phyloP scores from a whole-genome alignment of 2,113 vertebrate genomes.

The Catharus minimus region DNA sequence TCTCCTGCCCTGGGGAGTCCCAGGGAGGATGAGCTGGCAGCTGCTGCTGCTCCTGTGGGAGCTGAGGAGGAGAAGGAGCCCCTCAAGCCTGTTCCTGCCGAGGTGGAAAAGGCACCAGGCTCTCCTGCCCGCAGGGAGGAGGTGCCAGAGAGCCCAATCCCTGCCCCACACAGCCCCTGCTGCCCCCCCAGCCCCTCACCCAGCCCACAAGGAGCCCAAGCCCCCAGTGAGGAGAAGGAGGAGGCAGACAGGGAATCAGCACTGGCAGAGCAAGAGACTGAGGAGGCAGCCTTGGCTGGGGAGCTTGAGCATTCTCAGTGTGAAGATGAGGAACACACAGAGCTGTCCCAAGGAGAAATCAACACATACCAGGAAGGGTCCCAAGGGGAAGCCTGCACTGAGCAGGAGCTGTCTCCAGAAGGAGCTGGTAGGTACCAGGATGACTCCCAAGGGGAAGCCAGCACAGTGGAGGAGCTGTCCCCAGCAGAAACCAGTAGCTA shows the following conservation, averaged over 20 bases:
- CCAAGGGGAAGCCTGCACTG: too few relatives aligned
- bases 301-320: background rate
- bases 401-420: too few relatives aligned
- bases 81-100: accelerated
- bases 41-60: accelerated
- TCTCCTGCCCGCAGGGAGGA: background rate
- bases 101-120: background rate
- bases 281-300: background rate
- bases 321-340: background rate
- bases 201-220: too few relatives aligned
- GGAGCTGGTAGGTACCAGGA: too few relatives aligned
- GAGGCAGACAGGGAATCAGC: background rate
- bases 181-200: too few relatives aligned
- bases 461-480: background rate
- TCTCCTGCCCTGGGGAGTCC: background rate
- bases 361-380: background rate
- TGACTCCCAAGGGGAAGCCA: too few relatives aligned
- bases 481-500: accelerated
- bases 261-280: too few relatives aligned
- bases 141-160: background rate
- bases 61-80: background rate
- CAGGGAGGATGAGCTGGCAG: accelerated
- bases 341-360: background rate
- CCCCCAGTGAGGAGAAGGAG: background rate
- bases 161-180: background rate